Base-by-base conservation (phyloP, 2,888 invertebrate genomes). In the Drosophila neonasuta region DNA sequence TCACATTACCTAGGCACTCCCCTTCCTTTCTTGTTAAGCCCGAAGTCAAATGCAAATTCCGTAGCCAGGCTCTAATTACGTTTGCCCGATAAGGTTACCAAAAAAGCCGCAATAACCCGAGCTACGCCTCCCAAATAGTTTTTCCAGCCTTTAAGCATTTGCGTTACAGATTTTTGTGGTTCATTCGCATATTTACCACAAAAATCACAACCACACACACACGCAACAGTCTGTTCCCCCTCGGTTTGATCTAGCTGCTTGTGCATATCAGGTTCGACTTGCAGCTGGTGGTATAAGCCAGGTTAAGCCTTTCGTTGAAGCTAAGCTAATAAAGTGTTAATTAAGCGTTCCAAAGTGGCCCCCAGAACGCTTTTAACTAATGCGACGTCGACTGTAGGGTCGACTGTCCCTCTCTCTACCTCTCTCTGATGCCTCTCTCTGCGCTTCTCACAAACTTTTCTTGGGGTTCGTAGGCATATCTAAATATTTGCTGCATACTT, bases 291-390 rank as follows among this genome's bases (percentile, higher is more conserved):
- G 56, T 60, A 42, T 70, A 62, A 77, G 80, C 71, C 74, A 50
- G 69, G 59, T 70, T 77, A 77, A 83, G 79, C 71, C 79, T 59
- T 73, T 65, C 65, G 66, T 66, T 64, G 52, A 49, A 67, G 74
- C 55, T 65, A 70, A 80, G 78, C 83, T 85, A 86, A 85, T 82
- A 74, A 80, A 82, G 83, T 85, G 77, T 85, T 85, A 82, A 82
- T 82, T 79, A 79, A 77, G 80, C 80, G 70, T 66, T 73, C 69
- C 71, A 68, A 84, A 79, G 79, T 80, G 68, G 74, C 67, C 69
- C 66, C 77, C 80, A 56, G 51, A 66, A 79, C 52, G 72, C 72
- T 79, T 74, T 78, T 69, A 74, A 78, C 74, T 74, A 74, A 74
- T 74, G 64, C 71, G 74, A 55, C 60, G 66, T 45, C 68, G 52